Base-by-base conservation (phyloP, 2,888 invertebrate species). In the Hydroisotoma schaefferi region DNA sequence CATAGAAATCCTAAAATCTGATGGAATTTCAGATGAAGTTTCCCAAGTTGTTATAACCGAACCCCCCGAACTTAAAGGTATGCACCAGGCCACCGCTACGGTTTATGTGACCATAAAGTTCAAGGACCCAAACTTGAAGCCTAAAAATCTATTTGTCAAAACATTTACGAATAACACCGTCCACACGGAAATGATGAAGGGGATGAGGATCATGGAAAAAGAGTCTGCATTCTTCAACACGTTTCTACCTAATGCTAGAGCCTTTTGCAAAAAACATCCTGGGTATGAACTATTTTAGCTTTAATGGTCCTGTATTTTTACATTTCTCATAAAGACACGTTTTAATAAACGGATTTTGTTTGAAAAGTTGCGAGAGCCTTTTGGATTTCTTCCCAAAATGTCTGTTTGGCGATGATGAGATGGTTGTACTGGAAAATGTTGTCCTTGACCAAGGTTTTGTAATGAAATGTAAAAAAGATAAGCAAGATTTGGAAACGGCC, bases 401-500 rank as follows among this genome's bases (percentile, higher is more conserved):
- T 26, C 59, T 61, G 46, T 61, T 49, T 22, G 65, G 55, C 22
- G 59, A 65, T 40, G 47, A 54, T 6, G 26, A 23, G 18, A 54
- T 65, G 26, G 47, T 65, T 18, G 55, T 65, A 8, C 22, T 65
- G 4, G 65, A 65, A 47, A 65, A 65, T 48, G 25, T 65, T 3
- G 51, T 55, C 1, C n/a, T 51, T 10, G 43, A 48, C 2, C 44
- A 58, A 22, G 55, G 53, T 2, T 65, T 54, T 37, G 29, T 18
- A 2, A 37, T 65, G 25, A 8, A 58, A 22, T 20, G 55, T n/a
- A 62, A 59, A 29, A 20, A 23, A 6, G 48, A 57, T 1, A 4
- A 10, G 10, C 65, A 62, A 38, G 59, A 61, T 44, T 52, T 62
- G 10, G 53, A 65, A 6, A 53, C 57, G 15, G 62, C 62, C 4